These are phyloP conservation scores for Sebastes goodei DNA, from an alignment of 2,797 vertebrate genomes.

Conservation along the genomic window DNA sequence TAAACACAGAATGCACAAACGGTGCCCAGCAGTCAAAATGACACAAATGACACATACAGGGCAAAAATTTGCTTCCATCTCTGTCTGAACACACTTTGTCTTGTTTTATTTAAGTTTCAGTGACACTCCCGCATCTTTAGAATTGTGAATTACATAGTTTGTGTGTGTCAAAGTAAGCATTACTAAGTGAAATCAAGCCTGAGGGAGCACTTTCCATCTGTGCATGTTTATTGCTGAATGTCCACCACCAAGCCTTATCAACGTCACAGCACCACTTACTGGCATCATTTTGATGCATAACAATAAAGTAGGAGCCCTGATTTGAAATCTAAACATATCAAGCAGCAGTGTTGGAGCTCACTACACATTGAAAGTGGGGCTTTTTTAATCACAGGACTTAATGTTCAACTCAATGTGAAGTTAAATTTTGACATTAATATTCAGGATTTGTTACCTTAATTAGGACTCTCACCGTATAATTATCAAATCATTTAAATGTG, in stretches of 20 bases:
- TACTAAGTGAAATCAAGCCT: not conserved
- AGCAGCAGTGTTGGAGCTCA: not conserved
- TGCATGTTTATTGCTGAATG: not conserved
- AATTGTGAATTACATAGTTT: not conserved
- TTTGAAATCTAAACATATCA: not conserved
- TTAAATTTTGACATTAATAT: constrained; percentile 10
- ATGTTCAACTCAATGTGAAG: not conserved
- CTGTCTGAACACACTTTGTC: not conserved
- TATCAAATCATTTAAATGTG: constrained; percentile 34
- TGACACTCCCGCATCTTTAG: not conserved
- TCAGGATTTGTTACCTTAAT: constrained; percentile 29
- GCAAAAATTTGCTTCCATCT: not conserved
- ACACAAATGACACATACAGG: not conserved
- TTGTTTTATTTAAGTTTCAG: not conserved
- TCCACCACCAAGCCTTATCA: not conserved
- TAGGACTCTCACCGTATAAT: constrained; percentile 12
- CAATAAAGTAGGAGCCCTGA: not conserved
- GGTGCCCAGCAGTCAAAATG: not conserved
- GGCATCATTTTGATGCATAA: not conserved
- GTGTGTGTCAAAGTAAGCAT: not conserved
- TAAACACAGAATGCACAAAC: not conserved
- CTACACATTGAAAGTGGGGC: not conserved
- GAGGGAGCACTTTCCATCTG: not conserved
- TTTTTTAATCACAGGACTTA: not conserved
- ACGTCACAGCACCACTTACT: not conserved